Conservation (phyloP, 92 coral and sea anemone genomes). For the Meandrina meandrites region DNA sequence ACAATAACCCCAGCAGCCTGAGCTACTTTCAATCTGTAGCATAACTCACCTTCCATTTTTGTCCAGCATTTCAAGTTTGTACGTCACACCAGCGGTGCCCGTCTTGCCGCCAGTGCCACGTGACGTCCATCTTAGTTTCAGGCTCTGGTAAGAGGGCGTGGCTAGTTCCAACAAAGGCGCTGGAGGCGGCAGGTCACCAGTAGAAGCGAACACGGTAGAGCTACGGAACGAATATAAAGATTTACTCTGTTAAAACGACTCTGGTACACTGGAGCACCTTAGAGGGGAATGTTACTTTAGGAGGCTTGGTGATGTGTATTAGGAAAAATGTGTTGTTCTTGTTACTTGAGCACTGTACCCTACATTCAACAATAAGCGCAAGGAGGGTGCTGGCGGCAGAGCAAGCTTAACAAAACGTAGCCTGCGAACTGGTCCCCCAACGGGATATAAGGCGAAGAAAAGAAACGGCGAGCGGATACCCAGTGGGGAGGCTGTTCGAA, state of each 20-base stretch:
- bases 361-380: no score
- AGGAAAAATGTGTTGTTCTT: no score
- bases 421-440: no score
- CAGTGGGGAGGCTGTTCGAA: no score
- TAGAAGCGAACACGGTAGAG: constrained; percentile 71
- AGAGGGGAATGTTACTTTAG: no score
- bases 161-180: constrained; percentile 86
- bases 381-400: no score
- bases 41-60: constrained; percentile 65
- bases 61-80: constrained; percentile 86
- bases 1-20: not conserved
- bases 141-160: constrained; percentile 90
- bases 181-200: constrained; percentile 90
- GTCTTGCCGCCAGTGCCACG: constrained; percentile 52
- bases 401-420: no score
- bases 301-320: no score
- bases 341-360: no score
- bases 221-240: constrained; percentile 23
- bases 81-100: constrained; percentile 75
- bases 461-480: no score
- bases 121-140: constrained; percentile 89
- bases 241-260: not conserved
- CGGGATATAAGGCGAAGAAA: no score
- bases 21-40: not conserved
- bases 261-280: not conserved